phyloP scores from a whole-genome alignment of 23 tunicate genomes.

The Corella eumyota region DNA sequence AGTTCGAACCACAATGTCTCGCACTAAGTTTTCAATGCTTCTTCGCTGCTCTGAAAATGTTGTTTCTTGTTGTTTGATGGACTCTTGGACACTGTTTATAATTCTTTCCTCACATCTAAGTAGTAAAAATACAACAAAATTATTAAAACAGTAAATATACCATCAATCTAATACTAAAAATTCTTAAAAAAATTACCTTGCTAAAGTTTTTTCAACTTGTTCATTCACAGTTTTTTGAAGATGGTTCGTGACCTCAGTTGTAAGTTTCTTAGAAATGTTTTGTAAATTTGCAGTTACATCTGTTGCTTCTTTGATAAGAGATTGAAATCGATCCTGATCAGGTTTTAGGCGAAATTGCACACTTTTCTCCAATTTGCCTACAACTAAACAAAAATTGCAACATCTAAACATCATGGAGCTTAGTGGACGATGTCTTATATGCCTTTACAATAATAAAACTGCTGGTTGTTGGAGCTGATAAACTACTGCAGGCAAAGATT shows the following conservation, averaged over 20 bases:
- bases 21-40: constrained; percentile 19
- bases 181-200: constrained; percentile 24
- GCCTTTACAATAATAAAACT: too few species aligned
- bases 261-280: constrained; percentile 16
- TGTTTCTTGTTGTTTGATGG: constrained; percentile 23
- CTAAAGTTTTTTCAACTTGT: constrained; percentile 23
- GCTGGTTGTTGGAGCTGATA: too few species aligned
- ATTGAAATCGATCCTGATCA: constrained; percentile 49
- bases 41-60: constrained; percentile 11
- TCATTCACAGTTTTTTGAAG: constrained; percentile 39
- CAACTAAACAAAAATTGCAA: background rate
- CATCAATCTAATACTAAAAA: background rate
- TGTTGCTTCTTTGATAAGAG: constrained; percentile 38
- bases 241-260: constrained; percentile 20
- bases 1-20: constrained; percentile 17
- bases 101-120: constrained; percentile 34
- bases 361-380: constrained; percentile 55
- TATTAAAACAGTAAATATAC: background rate
- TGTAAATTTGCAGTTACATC: constrained; percentile 42
- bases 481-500: too few species aligned
- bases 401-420: background rate
- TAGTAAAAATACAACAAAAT: background rate
- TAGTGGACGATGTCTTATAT: background rate
- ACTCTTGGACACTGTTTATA: constrained; percentile 10
- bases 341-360: constrained; percentile 41